phyloP scores from a whole-genome alignment of 1,140 invertebrate species.

The Holcopasites calliopsidis region DNA sequence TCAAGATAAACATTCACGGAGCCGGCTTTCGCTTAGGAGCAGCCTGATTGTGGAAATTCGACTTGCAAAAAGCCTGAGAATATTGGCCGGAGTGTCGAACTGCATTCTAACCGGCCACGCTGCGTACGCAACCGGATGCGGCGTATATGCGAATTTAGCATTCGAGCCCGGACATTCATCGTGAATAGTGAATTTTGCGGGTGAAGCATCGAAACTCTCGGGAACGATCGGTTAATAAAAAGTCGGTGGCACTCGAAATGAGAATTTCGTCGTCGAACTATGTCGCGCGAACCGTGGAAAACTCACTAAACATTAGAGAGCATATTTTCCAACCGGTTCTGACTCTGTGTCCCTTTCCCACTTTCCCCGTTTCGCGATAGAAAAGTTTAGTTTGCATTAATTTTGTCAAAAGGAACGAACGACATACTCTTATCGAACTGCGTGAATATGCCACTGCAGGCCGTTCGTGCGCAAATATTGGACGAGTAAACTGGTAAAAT shows the following conservation, averaged over 20 bases:
- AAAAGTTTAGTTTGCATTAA: no score
- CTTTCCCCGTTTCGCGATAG: background rate
- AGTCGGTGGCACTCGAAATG: background rate
- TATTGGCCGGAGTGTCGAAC: conserved; percentile 8
- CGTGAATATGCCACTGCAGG: background rate
- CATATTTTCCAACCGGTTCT: background rate
- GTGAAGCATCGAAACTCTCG: background rate
- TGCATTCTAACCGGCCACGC: background rate
- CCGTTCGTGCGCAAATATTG: background rate
- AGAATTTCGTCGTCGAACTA: background rate
- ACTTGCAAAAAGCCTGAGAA: conserved; percentile 34
- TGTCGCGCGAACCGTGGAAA: background rate
- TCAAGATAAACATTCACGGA: conserved; percentile 39
- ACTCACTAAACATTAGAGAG: background rate
- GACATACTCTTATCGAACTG: background rate
- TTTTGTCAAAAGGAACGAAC: background rate
- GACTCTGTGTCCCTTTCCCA: background rate
- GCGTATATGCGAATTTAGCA: conserved; percentile 15
- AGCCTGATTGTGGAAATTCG: conserved; percentile 41
- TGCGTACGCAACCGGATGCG: conserved; percentile 21
- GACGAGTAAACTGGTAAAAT: conserved; percentile 2
- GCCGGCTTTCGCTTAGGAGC: conserved; percentile 7
- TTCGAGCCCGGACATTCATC: background rate
- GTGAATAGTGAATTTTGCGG: conserved; percentile 15
- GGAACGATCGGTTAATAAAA: background rate